These are phyloP conservation scores for Deroplatys truncata DNA, from an alignment of 2,888 invertebrate genomes.

Conservation along the genomic window DNA sequence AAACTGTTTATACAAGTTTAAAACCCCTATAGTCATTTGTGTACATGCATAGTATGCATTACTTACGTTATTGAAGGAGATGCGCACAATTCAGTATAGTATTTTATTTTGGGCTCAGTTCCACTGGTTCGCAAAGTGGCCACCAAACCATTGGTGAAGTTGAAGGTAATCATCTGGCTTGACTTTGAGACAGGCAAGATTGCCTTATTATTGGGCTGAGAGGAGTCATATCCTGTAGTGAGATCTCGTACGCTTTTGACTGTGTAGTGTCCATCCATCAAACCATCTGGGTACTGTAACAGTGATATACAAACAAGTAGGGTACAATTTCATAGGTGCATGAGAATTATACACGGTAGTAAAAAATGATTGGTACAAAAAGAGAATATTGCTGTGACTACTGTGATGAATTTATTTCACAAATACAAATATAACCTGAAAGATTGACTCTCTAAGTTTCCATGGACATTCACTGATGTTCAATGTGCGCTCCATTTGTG, in stretches of 20 bases:
- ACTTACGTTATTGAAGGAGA: conserved; percentile 59
- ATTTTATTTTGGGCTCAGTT: conserved; percentile 98
- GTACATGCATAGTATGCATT: not conserved
- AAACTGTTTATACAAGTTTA: too few species aligned
- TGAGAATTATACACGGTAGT: too few species aligned
- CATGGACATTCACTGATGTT: too few species aligned
- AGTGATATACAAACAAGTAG: conserved; percentile 29
- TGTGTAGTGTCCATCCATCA: conserved; percentile 58
- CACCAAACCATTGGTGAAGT: conserved; percentile 78
- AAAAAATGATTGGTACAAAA: too few species aligned
- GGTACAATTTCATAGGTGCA: too few species aligned
- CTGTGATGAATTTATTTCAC: too few species aligned
- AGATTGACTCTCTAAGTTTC: too few species aligned
- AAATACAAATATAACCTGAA: too few species aligned
- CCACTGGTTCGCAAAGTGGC: conserved; percentile 93
- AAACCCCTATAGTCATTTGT: too few species aligned
- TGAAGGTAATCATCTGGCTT: conserved; percentile 92
- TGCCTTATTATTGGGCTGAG: conserved; percentile 64
- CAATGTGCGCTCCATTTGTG: too few species aligned
- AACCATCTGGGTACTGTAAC: conserved; percentile 66
- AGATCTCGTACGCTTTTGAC: conserved; percentile 79
- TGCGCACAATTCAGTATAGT: conserved; percentile 88
- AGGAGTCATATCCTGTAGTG: conserved; percentile 79
- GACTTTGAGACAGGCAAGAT: conserved; percentile 61
- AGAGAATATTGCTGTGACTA: too few species aligned